A percentile compares a stretch with the other conserved stretches of the same genome.
These are phyloP conservation scores for Gymnoscopelus braueri DNA, from an alignment of 2,797 vertebrate species.

Conservation along the genomic window DNA sequence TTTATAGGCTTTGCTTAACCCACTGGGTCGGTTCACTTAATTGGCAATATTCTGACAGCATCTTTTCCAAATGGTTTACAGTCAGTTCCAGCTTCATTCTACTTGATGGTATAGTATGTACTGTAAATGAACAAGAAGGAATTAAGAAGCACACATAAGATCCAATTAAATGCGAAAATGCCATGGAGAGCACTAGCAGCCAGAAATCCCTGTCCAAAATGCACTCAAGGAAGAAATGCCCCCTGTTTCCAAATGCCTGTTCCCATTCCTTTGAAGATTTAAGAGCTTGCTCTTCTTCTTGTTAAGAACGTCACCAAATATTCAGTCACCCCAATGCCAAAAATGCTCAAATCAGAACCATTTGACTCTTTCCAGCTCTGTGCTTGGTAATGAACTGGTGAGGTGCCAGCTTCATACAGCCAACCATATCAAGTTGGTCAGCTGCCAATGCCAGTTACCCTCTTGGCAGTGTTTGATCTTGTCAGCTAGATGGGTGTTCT, in stretches of 20 bases:
- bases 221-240: slow-evolving; percentile 21
- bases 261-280: slow-evolving; percentile 35
- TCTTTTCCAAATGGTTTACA: slow-evolving; percentile 1
- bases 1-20: background rate
- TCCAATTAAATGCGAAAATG: slow-evolving; percentile 64
- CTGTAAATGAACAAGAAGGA: slow-evolving; percentile 29
- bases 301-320: slow-evolving; percentile 27
- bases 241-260: slow-evolving; percentile 35
- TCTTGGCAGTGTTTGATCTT: slow-evolving; percentile 18
- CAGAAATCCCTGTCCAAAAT: slow-evolving; percentile 39
- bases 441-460: slow-evolving; percentile 30
- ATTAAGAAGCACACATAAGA: slow-evolving; percentile 48
- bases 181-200: slow-evolving; percentile 30
- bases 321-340: slow-evolving; percentile 5
- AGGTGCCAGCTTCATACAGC: slow-evolving; percentile 23
- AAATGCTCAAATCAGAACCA: slow-evolving; percentile 10
- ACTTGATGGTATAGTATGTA: slow-evolving; percentile 39
- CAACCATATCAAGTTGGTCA: slow-evolving; percentile 28
- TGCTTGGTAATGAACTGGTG: slow-evolving; percentile 41
- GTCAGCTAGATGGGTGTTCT: slow-evolving; percentile 15
- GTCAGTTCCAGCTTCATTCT: slow-evolving; percentile 30
- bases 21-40: no score
- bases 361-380: slow-evolving; percentile 11
- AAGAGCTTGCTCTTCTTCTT: slow-evolving; percentile 28
- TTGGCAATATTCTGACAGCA: background rate